phyloP scores from a whole-genome alignment of 2,797 vertebrate species.

The Myiotriccus ornatus region DNA sequence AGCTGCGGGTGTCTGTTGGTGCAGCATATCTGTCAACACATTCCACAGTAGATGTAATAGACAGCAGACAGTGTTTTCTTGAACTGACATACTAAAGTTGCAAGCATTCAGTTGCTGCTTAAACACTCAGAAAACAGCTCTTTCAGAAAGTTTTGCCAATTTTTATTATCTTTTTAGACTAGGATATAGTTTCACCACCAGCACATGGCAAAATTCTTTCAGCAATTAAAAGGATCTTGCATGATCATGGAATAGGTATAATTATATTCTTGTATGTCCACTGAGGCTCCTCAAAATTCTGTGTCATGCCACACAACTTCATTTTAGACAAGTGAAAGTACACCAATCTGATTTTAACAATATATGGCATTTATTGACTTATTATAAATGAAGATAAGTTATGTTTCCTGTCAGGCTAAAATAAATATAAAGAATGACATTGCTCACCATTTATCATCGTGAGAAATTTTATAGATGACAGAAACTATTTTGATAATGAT shows the following conservation, averaged over 20 bases:
- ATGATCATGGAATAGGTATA: background rate
- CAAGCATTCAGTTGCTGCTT: background rate
- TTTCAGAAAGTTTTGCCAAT: background rate
- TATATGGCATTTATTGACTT: background rate
- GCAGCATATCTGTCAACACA: background rate
- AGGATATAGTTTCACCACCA: background rate
- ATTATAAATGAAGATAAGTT: background rate
- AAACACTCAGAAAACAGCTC: background rate
- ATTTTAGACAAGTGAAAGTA: background rate
- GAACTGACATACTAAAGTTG: background rate
- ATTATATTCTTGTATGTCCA: background rate
- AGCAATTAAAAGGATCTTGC: background rate
- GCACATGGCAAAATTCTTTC: background rate
- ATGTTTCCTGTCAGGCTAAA: background rate
- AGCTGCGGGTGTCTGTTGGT: background rate
- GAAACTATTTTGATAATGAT: background rate
- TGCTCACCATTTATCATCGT: background rate
- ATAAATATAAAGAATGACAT: background rate
- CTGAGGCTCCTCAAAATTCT: background rate
- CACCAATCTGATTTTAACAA: background rate
- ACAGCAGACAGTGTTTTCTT: background rate
- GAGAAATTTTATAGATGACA: background rate
- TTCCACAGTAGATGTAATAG: background rate
- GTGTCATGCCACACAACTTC: background rate
- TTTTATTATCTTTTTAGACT: background rate